Evolutionary conservation across 1,140 invertebrate species (phyloP).

Genomic region (Uloborus diversus): DNA sequence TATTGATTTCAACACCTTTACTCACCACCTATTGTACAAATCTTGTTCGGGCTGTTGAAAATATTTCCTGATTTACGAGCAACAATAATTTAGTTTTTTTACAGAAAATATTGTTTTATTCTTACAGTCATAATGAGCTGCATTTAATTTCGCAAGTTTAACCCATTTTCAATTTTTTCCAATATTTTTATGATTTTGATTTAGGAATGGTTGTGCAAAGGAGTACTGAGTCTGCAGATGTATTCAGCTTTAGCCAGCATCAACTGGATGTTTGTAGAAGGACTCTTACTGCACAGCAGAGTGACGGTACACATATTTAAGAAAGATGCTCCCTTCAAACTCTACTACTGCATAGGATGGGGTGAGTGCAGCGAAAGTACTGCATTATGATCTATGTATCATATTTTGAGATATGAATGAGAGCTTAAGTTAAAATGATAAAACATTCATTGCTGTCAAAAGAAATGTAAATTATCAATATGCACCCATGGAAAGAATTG

Average conservation of each 20-base stretch:
- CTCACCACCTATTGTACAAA: too few relatives aligned
- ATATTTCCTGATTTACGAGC: too few relatives aligned
- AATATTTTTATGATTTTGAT: too few relatives aligned
- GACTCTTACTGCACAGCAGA: constrained; percentile 68
- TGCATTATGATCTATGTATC: background rate
- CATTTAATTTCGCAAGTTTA: too few relatives aligned
- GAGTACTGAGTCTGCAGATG: constrained; percentile 66
- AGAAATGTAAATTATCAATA: background rate
- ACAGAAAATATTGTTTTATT: too few relatives aligned
- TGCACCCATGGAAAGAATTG: background rate
- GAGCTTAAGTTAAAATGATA: background rate
- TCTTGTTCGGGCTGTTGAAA: too few relatives aligned
- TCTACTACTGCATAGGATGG: constrained; percentile 70
- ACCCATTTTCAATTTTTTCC: too few relatives aligned
- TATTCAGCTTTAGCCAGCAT: constrained; percentile 68
- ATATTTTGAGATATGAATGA: background rate
- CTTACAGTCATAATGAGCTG: too few relatives aligned
- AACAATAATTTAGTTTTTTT: too few relatives aligned
- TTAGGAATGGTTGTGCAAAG: constrained; percentile 69
- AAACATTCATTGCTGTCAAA: background rate
- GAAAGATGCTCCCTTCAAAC: constrained; percentile 66
- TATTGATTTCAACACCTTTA: too few relatives aligned
- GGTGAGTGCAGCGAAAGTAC: constrained; percentile 63
- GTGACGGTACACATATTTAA: constrained; percentile 69
- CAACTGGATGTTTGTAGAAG: constrained; percentile 72